Evolutionary conservation across 2,113 vertebrate genomes (phyloP), one percentile per base, ranked within the genome.

Genomic region (Eira barbara): DNA sequence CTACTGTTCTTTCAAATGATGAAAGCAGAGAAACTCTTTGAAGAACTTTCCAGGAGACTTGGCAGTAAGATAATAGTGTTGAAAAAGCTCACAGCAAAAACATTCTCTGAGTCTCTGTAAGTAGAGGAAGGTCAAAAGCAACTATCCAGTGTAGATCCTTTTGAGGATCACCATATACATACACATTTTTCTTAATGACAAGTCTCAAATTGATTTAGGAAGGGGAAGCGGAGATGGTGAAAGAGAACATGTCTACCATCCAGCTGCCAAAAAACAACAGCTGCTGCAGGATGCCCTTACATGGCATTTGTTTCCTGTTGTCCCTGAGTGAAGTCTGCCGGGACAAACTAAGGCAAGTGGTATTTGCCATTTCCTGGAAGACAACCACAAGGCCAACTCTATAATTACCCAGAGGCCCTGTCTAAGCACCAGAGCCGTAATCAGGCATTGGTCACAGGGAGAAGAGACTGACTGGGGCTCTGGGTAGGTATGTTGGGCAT

Each of bases 351-450:
- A 89, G 83, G 73, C 96, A 95, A 97, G 93, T 57, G 89, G 94
- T 94, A 97, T 91, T 96, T 97, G 95, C 82, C 79, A 83, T 97
- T 98, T 98, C 98, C 97, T 98, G 97, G 94, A 98, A 97, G 90
- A 96, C 76, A 96, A 97, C 97, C 98, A 90, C 98, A 98, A 95
- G 34, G 67, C 74, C 65, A 27, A 78, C 81, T 52, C 89, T 96
- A 49, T 96, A 97, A 98, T 98, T 98, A 97, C 93, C 42, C 8
- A 2, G 84, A 98, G 94, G 87, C 63, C 94, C 65, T 59, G 36
- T 92, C 95, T 87, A 55, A 57, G 86, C 11, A 49, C 83, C 91
- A 87, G 79, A 63, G 92, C 69, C 18, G 14, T 82, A 85, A 95
- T 87, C 97, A 94, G 82, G 29, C 87, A 63, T 78, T 7, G 1